A percentile compares a stretch with the other conserved stretches of the same genome.
These are phyloP conservation scores for Heliothis subflexa DNA, from an alignment of 1,140 invertebrate genomes.

Conservation along the genomic window DNA sequence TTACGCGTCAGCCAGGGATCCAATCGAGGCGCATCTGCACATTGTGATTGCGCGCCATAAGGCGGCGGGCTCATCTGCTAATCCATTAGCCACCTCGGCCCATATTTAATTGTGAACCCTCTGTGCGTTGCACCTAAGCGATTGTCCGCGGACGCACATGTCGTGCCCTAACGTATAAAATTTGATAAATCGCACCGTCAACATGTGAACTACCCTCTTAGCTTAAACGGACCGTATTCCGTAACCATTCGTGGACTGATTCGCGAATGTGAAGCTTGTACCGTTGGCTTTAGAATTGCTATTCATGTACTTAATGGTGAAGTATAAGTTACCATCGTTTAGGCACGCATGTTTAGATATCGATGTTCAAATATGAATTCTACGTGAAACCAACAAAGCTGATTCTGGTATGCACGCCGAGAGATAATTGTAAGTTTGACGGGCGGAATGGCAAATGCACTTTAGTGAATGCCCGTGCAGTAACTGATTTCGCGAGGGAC, in stretches of 20 bases:
- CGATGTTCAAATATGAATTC: background rate
- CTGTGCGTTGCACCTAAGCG: slow-evolving; percentile 58
- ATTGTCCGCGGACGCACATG: slow-evolving; percentile 82
- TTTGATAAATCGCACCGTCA: slow-evolving; percentile 84
- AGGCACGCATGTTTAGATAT: slow-evolving; percentile 51
- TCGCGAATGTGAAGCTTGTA: slow-evolving; percentile 52
- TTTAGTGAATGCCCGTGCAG: slow-evolving; percentile 78
- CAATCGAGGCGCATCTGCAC: slow-evolving; percentile 74
- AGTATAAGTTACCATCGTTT: slow-evolving; percentile 71
- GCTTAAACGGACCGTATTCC: slow-evolving; percentile 76
- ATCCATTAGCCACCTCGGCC: slow-evolving; percentile 83
- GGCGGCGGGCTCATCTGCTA: slow-evolving; percentile 77
- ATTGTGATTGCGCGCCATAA: slow-evolving; percentile 74
- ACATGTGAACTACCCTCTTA: slow-evolving; percentile 85
- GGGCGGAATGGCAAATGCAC: slow-evolving; percentile 76
- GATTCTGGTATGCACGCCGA: slow-evolving; percentile 46
- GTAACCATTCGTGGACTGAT: slow-evolving; percentile 41
- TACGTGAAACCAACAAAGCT: background rate
- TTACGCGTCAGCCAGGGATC: slow-evolving; percentile 53
- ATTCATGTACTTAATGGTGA: slow-evolving; percentile 41
- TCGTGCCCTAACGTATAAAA: slow-evolving; percentile 81
- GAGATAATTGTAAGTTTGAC: slow-evolving; percentile 71
- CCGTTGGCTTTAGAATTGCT: slow-evolving; percentile 23
- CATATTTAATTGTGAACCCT: slow-evolving; percentile 78
- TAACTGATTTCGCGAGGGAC: slow-evolving; percentile 72